These are phyloP conservation scores for Drosophila falleni DNA, from an alignment of 2,888 invertebrate species.

Conservation along the genomic window DNA sequence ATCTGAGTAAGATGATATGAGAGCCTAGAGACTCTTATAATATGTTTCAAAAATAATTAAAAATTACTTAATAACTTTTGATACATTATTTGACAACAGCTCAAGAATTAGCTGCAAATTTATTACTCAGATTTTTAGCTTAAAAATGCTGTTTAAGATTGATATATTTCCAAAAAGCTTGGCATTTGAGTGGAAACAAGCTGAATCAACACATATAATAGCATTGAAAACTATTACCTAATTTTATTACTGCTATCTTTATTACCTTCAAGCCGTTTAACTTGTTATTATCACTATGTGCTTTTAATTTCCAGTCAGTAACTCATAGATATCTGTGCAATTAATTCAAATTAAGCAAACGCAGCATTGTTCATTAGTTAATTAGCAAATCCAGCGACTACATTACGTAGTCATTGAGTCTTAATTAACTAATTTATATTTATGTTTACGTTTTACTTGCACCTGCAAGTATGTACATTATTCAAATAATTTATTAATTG, in stretches of 20 bases:
- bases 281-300: constrained; percentile 23
- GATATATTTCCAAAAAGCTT: no score
- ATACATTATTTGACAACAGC: no score
- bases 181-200: not conserved
- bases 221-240: constrained; percentile 1
- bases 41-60: not conserved
- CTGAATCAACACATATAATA: not conserved
- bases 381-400: constrained; percentile 41
- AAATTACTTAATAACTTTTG: not conserved
- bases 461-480: constrained; percentile 7
- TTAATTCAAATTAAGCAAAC: constrained; percentile 54
- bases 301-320: constrained; percentile 2
- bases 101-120: no score
- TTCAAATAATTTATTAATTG: constrained; percentile 11
- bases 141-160: no score
- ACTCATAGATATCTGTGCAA: constrained; percentile 17
- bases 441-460: constrained; percentile 10
- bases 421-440: constrained; percentile 57
- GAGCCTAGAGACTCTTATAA: not conserved
- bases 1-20: not conserved
- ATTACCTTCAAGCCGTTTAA: constrained; percentile 22
- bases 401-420: constrained; percentile 48
- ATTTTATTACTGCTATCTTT: constrained; percentile 1
- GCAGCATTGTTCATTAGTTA: constrained; percentile 39
- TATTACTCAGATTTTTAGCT: no score